phyloP scores from a whole-genome alignment of 2,888 invertebrate species.

The Cosmorhoe ocellata region DNA sequence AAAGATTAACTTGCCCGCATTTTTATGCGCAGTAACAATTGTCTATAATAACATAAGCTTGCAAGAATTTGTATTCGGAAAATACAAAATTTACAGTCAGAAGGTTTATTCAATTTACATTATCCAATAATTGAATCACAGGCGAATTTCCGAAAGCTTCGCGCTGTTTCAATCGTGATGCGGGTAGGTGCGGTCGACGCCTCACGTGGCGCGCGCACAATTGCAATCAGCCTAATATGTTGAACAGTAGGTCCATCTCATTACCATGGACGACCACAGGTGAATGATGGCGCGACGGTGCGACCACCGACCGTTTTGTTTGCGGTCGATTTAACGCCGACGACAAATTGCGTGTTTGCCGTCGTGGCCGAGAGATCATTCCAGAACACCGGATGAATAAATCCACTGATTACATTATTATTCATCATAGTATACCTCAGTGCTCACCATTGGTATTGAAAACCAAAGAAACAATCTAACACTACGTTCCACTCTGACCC shows the following conservation, averaged over 20 bases:
- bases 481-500: slow-evolving; percentile 28
- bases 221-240: slow-evolving; percentile 81
- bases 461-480: slow-evolving; percentile 21
- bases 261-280: slow-evolving; percentile 80
- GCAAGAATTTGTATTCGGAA: slow-evolving; percentile 8
- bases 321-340: slow-evolving; percentile 80
- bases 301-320: slow-evolving; percentile 74
- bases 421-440: slow-evolving; percentile 7
- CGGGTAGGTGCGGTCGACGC: slow-evolving; percentile 54
- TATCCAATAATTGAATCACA: slow-evolving; percentile 35
- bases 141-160: slow-evolving; percentile 27
- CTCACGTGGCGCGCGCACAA: slow-evolving; percentile 57
- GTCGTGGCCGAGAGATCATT: slow-evolving; percentile 72
- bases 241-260: slow-evolving; percentile 79
- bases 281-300: slow-evolving; percentile 74
- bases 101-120: slow-evolving; percentile 30
- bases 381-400: slow-evolving; percentile 60
- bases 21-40: neutral
- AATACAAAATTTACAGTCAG: slow-evolving; percentile 21
- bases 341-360: slow-evolving; percentile 81
- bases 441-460: neutral
- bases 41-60: neutral
- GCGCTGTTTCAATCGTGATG: slow-evolving; percentile 60
- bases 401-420: slow-evolving; percentile 57
- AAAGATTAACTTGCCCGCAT: neutral